Evolutionary conservation across 2,797 vertebrate species (phyloP).

Genomic region (Phoebastria nigripes): DNA sequence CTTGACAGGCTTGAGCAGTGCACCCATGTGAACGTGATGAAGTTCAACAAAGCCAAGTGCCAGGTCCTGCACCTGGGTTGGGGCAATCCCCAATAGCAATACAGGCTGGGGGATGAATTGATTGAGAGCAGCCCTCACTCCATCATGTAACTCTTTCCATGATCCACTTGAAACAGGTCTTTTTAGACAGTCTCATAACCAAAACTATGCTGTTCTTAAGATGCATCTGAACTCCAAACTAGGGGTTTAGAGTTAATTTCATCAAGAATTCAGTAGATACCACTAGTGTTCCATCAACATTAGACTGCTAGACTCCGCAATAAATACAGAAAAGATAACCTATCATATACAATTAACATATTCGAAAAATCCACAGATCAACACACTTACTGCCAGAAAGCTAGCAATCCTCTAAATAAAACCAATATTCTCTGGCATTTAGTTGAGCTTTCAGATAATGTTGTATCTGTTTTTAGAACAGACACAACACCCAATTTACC

Average conservation of each 20-base stretch:
- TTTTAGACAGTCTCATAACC: not conserved
- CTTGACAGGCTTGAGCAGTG: not conserved
- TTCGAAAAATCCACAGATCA: not conserved
- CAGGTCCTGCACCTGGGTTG: not conserved
- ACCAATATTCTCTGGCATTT: not conserved
- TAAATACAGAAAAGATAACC: not conserved
- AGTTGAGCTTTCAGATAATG: not conserved
- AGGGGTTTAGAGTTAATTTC: not conserved
- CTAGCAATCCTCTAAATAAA: not conserved
- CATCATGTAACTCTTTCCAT: not conserved
- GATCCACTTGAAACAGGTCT: not conserved
- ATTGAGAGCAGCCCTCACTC: not conserved
- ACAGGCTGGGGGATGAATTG: not conserved
- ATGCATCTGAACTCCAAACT: not conserved
- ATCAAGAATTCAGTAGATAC: not conserved
- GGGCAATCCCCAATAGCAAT: fast-evolving
- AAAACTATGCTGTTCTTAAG: not conserved
- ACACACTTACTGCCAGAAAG: not conserved
- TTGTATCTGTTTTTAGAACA: not conserved
- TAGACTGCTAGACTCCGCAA: not conserved
- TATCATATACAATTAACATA: not conserved
- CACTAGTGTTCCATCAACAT: not conserved
- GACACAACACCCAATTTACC: not conserved
- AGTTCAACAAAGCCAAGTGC: not conserved
- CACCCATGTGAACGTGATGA: fast-evolving